Conservation (phyloP, 1,140 invertebrate species). For the Gonioctena quinquepunctata region DNA sequence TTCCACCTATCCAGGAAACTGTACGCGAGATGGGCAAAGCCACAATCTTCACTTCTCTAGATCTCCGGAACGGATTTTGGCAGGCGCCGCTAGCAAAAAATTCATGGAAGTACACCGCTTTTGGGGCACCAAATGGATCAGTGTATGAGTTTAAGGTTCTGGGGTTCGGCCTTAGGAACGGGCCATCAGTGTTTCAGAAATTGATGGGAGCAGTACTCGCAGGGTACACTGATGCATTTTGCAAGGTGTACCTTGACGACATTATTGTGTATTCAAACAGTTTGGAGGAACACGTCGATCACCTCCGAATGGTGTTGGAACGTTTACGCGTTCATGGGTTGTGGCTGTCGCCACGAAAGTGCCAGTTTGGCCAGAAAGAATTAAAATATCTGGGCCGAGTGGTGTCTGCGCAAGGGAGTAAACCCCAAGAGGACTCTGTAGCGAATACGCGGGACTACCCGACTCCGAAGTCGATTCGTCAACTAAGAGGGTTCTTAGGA, state of each 20-base stretch:
- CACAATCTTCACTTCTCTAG: conserved; percentile 33
- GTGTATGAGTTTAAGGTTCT: conserved; percentile 39
- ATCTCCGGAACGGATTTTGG: conserved; percentile 42
- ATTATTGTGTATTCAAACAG: too few species aligned
- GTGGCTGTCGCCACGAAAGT: conserved; percentile 7
- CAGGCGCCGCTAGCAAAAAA: conserved; percentile 32
- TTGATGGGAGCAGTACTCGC: too few species aligned
- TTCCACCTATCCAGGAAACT: too few species aligned
- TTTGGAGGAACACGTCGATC: not conserved
- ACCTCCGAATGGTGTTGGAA: conserved; percentile 17
- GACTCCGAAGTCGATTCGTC: not conserved
- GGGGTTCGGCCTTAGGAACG: too few species aligned
- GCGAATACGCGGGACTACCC: not conserved
- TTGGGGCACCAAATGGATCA: conserved; percentile 23
- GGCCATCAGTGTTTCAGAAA: too few species aligned
- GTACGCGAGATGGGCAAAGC: too few species aligned
- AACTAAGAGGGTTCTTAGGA: conserved; percentile 38
- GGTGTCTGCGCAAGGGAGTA: conserved; percentile 4
- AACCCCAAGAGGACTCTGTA: conserved; percentile 13
- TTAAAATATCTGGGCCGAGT: too few species aligned
- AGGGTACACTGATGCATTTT: too few species aligned
- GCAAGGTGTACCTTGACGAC: too few species aligned
- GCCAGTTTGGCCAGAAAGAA: not conserved
- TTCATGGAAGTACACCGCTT: conserved; percentile 35
- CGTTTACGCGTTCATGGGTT: conserved; percentile 1